These are phyloP conservation scores for Ceratina calcarata DNA, from an alignment of 1,140 invertebrate genomes.

Conservation along the genomic window DNA sequence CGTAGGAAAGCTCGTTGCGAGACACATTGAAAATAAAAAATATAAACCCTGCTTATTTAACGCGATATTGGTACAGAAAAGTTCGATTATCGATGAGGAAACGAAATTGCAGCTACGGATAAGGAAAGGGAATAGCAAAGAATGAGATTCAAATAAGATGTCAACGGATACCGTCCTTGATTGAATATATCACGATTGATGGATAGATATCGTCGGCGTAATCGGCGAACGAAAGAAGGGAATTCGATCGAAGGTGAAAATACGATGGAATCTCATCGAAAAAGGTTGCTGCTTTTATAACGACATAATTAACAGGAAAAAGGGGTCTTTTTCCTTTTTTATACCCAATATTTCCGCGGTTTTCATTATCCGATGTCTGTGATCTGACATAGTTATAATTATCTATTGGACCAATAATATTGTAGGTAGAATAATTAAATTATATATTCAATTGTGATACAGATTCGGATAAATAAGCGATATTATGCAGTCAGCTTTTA, in stretches of 20 bases:
- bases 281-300: conserved; percentile 55
- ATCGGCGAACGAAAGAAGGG: conserved; percentile 36
- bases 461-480: no score
- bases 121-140: background rate
- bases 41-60: no score
- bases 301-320: conserved; percentile 56
- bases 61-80: no score
- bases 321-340: background rate
- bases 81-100: background rate
- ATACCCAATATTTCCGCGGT: conserved; percentile 15
- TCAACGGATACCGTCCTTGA: conserved; percentile 26
- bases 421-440: background rate
- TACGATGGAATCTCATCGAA: background rate
- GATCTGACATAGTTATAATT: background rate
- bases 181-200: conserved; percentile 33
- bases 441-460: no score
- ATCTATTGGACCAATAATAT: background rate
- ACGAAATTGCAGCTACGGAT: no score
- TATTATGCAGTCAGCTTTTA: no score
- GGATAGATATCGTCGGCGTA: conserved; percentile 7
- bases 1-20: background rate
- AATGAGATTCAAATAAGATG: conserved; percentile 44
- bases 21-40: no score
- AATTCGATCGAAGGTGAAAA: conserved; percentile 52
- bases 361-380: conserved; percentile 5